Conservation (phyloP, 2,888 invertebrate species). For the Rhamnusium bicolor region DNA sequence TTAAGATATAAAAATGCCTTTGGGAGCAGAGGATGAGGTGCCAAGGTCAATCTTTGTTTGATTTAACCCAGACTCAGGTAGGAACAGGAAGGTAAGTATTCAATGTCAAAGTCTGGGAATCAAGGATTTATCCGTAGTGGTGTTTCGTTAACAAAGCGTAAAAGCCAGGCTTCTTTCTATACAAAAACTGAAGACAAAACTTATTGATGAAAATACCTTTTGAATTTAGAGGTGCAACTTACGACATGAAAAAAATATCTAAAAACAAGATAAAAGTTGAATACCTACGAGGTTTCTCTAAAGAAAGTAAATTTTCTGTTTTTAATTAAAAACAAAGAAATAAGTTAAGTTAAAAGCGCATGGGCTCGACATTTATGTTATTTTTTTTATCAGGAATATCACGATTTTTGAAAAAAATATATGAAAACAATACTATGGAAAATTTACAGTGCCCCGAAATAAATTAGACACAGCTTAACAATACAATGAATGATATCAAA, state of each 20-base stretch:
- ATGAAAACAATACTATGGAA: no score
- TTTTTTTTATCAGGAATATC: no score
- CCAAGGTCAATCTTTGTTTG: slow-evolving; percentile 34
- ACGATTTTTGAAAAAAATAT: no score
- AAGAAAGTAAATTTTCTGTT: no score
- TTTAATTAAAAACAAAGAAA: no score
- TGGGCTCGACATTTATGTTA: no score
- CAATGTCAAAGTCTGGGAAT: slow-evolving; percentile 29
- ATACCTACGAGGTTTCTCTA: no score
- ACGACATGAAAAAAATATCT: background rate
- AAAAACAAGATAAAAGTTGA: no score
- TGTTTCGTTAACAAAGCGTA: slow-evolving; percentile 13
- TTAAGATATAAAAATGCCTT: slow-evolving; percentile 18
- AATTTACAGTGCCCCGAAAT: no score
- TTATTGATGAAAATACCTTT: background rate
- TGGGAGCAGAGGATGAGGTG: slow-evolving; percentile 27
- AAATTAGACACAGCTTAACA: no score
- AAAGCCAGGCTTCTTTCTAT: background rate
- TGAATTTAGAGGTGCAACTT: background rate
- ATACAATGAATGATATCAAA: no score
- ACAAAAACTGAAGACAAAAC: background rate
- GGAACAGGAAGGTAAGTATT: slow-evolving; percentile 20
- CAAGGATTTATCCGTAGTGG: slow-evolving; percentile 12
- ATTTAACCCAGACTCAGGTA: slow-evolving; percentile 32
- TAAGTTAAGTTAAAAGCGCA: no score